Evolutionary conservation across 2,888 invertebrate species (phyloP).

Genomic region (Latheticus oryzae): DNA sequence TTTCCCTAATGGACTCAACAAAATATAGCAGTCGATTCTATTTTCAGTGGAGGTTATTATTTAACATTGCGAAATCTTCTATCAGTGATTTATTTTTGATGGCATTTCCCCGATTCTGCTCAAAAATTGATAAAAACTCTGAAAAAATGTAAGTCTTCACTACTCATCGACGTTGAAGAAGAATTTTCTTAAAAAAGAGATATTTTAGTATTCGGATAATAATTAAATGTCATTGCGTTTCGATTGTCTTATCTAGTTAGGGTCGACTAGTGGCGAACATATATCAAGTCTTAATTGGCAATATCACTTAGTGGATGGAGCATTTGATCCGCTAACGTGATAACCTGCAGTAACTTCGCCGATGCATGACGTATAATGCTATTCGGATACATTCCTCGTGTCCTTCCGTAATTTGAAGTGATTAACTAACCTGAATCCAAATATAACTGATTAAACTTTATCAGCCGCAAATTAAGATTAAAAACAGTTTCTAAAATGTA

Average conservation of each 20-base stretch:
- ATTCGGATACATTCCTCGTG: conserved; percentile 22
- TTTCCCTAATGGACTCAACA: conserved; percentile 51
- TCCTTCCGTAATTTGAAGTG: conserved; percentile 26
- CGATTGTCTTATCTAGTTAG: conserved; percentile 28
- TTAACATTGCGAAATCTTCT: conserved; percentile 15
- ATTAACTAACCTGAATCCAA: conserved; percentile 17
- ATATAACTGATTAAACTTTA: conserved; percentile 18
- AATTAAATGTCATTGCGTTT: conserved; percentile 4
- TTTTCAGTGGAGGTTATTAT: conserved; percentile 26
- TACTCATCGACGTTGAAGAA: no score
- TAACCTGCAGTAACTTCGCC: conserved; percentile 37
- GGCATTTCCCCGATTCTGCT: no score
- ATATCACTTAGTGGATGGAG: conserved; percentile 44
- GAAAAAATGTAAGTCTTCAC: no score
- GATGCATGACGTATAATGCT: conserved; percentile 36
- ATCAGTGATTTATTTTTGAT: conserved; percentile 16
- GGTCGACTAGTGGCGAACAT: conserved; percentile 1
- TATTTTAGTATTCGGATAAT: conserved; percentile 6
- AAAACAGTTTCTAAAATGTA: neutral
- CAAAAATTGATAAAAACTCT: no score
- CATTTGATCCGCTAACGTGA: conserved; percentile 46
- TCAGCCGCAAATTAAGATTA: conserved; percentile 22
- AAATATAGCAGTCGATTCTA: conserved; percentile 32
- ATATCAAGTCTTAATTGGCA: conserved; percentile 46
- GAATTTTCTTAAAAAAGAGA: no score